phyloP scores from a whole-genome alignment of 1,140 invertebrate species.

The Drosophila sproati region DNA sequence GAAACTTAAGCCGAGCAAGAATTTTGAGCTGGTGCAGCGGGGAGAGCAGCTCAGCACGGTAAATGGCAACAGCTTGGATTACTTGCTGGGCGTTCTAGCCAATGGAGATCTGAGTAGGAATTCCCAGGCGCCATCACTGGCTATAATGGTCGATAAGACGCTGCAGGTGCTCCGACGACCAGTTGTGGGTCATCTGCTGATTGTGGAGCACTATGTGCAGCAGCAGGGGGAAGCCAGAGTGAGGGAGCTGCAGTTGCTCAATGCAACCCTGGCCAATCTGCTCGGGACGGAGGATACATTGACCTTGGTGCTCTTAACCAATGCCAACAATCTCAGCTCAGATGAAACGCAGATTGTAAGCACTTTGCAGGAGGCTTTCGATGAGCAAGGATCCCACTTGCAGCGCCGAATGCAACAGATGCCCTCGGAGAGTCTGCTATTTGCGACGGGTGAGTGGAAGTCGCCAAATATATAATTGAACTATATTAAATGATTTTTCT shows the following conservation, averaged over 20 bases:
- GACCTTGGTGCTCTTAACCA: constrained; percentile 49
- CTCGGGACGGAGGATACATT: constrained; percentile 27
- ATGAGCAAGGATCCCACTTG: constrained; percentile 12
- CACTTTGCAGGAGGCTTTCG: constrained; percentile 28
- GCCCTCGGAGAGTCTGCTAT: constrained; percentile 56
- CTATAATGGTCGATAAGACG: constrained; percentile 50
- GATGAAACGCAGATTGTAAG: constrained; percentile 44
- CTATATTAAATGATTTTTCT: neutral
- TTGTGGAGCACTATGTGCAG: constrained; percentile 55
- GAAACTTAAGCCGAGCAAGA: constrained; percentile 15
- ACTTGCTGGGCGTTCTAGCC: constrained; percentile 67
- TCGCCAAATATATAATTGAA: neutral
- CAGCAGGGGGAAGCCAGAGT: neutral
- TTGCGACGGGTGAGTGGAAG: constrained; percentile 54
- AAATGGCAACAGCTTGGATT: constrained; percentile 57
- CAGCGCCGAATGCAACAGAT: constrained; percentile 35
- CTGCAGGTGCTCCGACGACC: constrained; percentile 46
- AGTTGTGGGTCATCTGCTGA: constrained; percentile 48
- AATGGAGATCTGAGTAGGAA: constrained; percentile 55
- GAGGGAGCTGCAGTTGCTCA: constrained; percentile 39
- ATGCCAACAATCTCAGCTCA: constrained; percentile 39
- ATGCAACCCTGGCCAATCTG: constrained; percentile 40
- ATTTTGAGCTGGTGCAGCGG: constrained; percentile 56
- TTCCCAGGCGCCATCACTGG: constrained; percentile 31
- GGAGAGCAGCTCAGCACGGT: constrained; percentile 45